Conservation (phyloP, 2,888 invertebrate genomes). For the Carcina quercana region DNA sequence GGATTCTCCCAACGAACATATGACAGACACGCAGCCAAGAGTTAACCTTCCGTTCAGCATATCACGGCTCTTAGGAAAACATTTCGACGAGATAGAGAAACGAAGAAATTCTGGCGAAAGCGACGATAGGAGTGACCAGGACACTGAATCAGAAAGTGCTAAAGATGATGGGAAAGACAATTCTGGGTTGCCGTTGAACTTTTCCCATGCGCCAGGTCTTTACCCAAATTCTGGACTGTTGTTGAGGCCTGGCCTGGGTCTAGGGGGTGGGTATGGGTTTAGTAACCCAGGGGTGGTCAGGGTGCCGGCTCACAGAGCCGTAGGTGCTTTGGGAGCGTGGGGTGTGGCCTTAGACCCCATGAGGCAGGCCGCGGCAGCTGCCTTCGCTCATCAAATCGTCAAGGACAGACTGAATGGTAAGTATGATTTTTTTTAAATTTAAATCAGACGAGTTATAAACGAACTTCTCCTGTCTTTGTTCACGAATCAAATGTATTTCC, state of each 20-base stretch:
- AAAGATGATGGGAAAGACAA: constrained; percentile 58
- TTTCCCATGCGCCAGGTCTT: constrained; percentile 55
- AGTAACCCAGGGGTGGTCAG: constrained; percentile 84
- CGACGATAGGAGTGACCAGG: constrained; percentile 66
- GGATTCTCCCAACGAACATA: constrained; percentile 67
- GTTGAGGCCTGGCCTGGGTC: constrained; percentile 59
- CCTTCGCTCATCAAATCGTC: constrained; percentile 86
- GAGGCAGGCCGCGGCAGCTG: constrained; percentile 80
- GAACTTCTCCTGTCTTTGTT: too few relatives aligned
- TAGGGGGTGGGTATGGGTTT: constrained; percentile 71
- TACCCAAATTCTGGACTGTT: constrained; percentile 56
- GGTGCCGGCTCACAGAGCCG: constrained; percentile 85
- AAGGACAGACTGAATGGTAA: constrained; percentile 89
- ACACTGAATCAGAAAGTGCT: constrained; percentile 68
- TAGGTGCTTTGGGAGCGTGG: constrained; percentile 71
- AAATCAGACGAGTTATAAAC: too few relatives aligned
- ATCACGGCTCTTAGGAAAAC: constrained; percentile 85
- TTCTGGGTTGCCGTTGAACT: constrained; percentile 50
- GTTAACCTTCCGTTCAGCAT: constrained; percentile 85
- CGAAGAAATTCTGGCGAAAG: constrained; percentile 65
- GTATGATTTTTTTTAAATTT: constrained; percentile 27
- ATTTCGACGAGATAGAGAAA: constrained; percentile 78
- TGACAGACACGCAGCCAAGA: constrained; percentile 66
- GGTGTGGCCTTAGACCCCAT: constrained; percentile 77
- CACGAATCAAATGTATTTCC: too few relatives aligned